These are phyloP conservation scores for Labeo calbasu DNA, from an alignment of 2,797 vertebrate genomes.

Conservation along the genomic window DNA sequence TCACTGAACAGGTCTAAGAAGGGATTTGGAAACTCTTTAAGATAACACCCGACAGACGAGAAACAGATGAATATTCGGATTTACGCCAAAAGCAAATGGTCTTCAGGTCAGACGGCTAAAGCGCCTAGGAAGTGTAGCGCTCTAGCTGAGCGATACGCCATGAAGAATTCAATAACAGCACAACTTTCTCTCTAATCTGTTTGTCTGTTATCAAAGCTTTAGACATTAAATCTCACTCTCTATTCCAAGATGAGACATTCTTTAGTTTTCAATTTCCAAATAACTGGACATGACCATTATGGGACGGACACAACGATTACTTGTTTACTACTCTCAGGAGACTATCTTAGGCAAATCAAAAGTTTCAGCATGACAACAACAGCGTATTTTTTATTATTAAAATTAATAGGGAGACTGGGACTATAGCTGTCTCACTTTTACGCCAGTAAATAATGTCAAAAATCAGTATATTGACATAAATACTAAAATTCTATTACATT, in stretches of 20 bases:
- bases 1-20: constrained; percentile 27
- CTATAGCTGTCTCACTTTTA: background rate
- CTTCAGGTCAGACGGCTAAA: constrained; percentile 28
- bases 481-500: background rate
- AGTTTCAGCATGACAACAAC: background rate
- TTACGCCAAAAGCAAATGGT: background rate
- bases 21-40: constrained; percentile 45
- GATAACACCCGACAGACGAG: constrained; percentile 30
- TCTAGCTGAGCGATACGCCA: background rate
- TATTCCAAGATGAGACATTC: constrained; percentile 19
- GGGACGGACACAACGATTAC: background rate
- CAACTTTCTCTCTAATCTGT: constrained; percentile 31
- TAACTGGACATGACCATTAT: background rate
- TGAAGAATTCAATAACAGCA: constrained; percentile 37
- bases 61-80: constrained; percentile 42
- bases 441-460: background rate
- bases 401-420: background rate
- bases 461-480: background rate
- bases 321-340: background rate
- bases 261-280: background rate
- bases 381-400: background rate
- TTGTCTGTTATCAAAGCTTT: constrained; percentile 28
- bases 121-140: constrained; percentile 8
- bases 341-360: background rate
- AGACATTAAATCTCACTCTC: constrained; percentile 21